Percentiles rank a stretch among this genome's conserved stretches.
Evolutionary conservation across 2,113 vertebrate genomes (phyloP).

Genomic region (Patagioenas fasciata): DNA sequence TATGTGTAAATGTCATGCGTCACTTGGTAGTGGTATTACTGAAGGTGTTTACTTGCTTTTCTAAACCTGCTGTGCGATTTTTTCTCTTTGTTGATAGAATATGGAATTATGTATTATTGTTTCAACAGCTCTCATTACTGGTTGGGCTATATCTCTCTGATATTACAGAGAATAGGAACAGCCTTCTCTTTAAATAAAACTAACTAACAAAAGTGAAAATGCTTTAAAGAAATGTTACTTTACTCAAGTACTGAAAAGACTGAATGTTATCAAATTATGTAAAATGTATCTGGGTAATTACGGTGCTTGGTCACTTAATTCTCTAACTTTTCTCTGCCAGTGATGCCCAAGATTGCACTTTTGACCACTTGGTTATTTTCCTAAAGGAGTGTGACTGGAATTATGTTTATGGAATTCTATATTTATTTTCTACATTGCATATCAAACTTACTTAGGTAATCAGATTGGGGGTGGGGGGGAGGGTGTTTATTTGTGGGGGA

Average conservation of each 20-base stretch:
- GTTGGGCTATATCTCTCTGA: neutral
- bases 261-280: neutral
- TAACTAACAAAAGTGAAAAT: neutral
- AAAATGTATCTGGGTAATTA: neutral
- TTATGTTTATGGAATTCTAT: neutral
- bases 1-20: accelerated
- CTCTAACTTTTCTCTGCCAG: neutral
- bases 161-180: neutral
- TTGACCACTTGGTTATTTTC: neutral
- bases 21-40: neutral
- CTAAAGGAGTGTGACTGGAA: neutral
- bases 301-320: neutral
- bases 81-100: neutral
- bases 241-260: neutral
- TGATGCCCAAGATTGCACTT: neutral
- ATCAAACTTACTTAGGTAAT: neutral
- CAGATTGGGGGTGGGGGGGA: too few species aligned
- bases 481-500: too few species aligned
- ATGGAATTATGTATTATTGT: neutral
- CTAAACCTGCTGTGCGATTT: neutral
- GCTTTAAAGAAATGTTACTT: neutral
- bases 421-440: neutral
- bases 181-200: neutral
- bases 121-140: neutral
- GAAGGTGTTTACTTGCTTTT: neutral